phyloP scores from a whole-genome alignment of 1,140 invertebrate genomes.

The Drosophila rufa region DNA sequence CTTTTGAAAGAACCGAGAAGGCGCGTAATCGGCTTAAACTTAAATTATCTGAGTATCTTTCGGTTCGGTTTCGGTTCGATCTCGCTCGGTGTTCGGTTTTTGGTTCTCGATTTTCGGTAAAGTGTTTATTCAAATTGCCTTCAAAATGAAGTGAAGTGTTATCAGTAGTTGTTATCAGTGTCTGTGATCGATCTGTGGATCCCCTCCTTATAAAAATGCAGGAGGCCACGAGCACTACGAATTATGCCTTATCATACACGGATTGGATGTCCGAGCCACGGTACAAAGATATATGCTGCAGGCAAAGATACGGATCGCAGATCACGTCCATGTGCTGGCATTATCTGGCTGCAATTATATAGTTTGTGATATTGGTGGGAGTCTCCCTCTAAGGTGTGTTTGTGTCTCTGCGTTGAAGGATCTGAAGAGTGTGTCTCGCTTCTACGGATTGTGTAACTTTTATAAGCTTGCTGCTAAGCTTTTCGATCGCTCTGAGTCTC shows the following conservation, averaged over 20 bases:
- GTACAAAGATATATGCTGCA: constrained; percentile 28
- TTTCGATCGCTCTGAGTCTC: constrained; percentile 17
- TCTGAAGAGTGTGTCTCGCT: constrained; percentile 24
- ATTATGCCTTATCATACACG: constrained; percentile 65
- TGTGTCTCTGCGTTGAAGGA: constrained; percentile 27
- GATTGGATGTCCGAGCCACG: constrained; percentile 75
- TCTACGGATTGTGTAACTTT: constrained; percentile 55
- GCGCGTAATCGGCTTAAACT: constrained; percentile 59
- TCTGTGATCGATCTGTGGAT: constrained; percentile 17
- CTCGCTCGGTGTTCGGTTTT: constrained; percentile 4
- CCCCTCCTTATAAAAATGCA: constrained; percentile 44
- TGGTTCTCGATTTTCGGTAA: not conserved
- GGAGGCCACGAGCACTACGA: constrained; percentile 62
- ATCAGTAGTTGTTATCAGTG: constrained; percentile 14
- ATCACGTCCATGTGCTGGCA: constrained; percentile 46
- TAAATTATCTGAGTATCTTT: constrained; percentile 27
- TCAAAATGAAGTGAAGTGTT: constrained; percentile 31
- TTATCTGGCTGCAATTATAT: constrained; percentile 1
- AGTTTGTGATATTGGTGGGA: not conserved
- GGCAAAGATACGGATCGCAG: constrained; percentile 23
- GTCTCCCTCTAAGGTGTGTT: not conserved
- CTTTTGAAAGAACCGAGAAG: constrained; percentile 33
- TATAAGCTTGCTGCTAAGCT: constrained; percentile 41
- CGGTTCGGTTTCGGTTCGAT: constrained; percentile 18
- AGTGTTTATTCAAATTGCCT: constrained; percentile 23